Conservation (phyloP, 1,140 invertebrate genomes). For the Mylabris phalerata region DNA sequence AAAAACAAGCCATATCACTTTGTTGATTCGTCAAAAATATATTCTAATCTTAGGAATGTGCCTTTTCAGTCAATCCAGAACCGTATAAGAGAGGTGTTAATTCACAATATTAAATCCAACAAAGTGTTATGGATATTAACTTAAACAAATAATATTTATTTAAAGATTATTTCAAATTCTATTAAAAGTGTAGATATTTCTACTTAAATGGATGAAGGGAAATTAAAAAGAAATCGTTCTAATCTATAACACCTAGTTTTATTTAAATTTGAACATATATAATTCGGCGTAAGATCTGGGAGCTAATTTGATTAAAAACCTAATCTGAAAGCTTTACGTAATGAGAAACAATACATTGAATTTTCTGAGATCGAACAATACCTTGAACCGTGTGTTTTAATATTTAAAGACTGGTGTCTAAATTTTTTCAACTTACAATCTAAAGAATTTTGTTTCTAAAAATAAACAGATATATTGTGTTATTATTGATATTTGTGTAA, state of each 20-base stretch:
- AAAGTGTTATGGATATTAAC: conserved; percentile 9
- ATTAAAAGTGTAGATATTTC: conserved; percentile 4
- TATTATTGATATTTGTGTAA: background rate
- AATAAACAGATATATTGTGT: background rate
- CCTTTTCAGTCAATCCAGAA: conserved; percentile 5
- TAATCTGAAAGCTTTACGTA: too few species aligned
- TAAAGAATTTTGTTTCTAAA: conserved; percentile 4
- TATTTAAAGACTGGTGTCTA: background rate
- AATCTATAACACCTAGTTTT: background rate
- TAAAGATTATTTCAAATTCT: conserved; percentile 3
- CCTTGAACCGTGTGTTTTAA: conserved; percentile 1
- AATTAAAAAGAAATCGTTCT: background rate
- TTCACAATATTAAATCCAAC: background rate
- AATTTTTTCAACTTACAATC: background rate
- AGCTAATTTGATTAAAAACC: too few species aligned
- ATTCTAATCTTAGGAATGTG: conserved; percentile 10
- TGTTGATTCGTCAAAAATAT: conserved; percentile 2
- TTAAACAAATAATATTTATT: conserved; percentile 1
- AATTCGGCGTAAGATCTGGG: too few species aligned
- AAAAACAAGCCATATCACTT: conserved; percentile 8
- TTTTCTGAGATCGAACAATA: conserved; percentile 7
- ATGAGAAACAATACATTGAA: too few species aligned
- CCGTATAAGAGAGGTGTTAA: background rate
- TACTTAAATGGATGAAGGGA: background rate
- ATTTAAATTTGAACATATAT: too few species aligned